Evolutionary conservation across 2,113 vertebrate genomes (phyloP), one percentile per base, ranked within the genome.

Genomic region (Pelmatolapia mariae): DNA sequence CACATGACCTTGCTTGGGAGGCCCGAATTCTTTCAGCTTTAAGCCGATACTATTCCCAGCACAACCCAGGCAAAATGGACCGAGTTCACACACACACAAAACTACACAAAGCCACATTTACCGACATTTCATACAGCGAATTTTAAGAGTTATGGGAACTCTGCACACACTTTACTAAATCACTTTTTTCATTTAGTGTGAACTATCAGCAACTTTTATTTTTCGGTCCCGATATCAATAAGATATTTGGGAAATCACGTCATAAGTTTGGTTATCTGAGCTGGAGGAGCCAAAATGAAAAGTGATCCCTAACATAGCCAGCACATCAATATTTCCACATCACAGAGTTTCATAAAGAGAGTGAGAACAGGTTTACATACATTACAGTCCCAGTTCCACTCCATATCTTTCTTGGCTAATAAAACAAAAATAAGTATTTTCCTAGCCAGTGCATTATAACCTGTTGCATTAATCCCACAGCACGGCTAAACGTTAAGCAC

Each of bases 1-100:
- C 94, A 91, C 94, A 95, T 97, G 95, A 96, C 95, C 94, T 94
- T 92, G 93, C 93, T 92, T 88, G 92, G 90, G 94, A 94, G 89
- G 93, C 90, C 93, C 85, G 86, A 95, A 96, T 95, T 96, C 95
- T 93, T 94, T 92, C 86, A 90, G 87, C 86, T 85, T 93, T 94
- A 95, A 95, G 94, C 93, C 88, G 90, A 95, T 93, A 91, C 93
- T 94, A 92, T 94, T 94, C 94, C 94, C 93, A 95, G 86, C 90
- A 89, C 85, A 89, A 45, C 90, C 92, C 90, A 90, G 89, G 91
- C 84, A 86, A 92, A 88, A 92, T 87, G 86, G 78, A 82, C 86
- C 61, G 18, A 84, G 87, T 87, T 89, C 89, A 89, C 90, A 90
- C 91, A 91, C 92, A 91, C 92, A 92, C 86, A 88, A n/a, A 85